phyloP scores from a whole-genome alignment of 2,888 invertebrate genomes.

The Diarsia brunnea region DNA sequence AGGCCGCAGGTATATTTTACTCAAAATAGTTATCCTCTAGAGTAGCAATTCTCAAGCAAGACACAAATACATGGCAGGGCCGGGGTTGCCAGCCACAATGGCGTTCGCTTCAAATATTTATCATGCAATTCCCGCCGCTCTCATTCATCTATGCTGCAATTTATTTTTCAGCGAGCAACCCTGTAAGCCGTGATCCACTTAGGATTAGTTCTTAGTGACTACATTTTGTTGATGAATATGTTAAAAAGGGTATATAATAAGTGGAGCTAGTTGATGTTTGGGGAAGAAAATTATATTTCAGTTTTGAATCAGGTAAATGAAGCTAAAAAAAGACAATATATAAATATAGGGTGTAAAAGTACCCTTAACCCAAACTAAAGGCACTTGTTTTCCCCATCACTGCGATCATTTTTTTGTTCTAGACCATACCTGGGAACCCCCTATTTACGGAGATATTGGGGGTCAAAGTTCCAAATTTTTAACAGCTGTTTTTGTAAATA shows the following conservation, averaged over 20 bases:
- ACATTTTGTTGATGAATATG: slow-evolving; percentile 33
- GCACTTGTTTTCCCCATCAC: too few relatives aligned
- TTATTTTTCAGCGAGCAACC: slow-evolving; percentile 76
- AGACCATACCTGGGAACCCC: too few relatives aligned
- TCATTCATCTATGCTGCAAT: slow-evolving; percentile 81
- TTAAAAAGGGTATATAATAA: neutral
- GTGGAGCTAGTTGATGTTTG: neutral
- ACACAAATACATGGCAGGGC: slow-evolving; percentile 56
- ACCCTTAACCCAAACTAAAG: too few relatives aligned
- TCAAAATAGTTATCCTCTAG: slow-evolving; percentile 55
- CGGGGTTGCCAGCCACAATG: slow-evolving; percentile 66
- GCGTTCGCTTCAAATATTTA: slow-evolving; percentile 79
- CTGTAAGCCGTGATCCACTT: slow-evolving; percentile 64
- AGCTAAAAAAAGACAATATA: too few relatives aligned
- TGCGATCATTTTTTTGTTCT: too few relatives aligned
- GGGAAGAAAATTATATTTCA: neutral
- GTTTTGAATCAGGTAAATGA: too few relatives aligned
- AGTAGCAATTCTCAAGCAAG: slow-evolving; percentile 57
- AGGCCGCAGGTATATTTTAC: slow-evolving; percentile 53
- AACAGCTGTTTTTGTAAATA: too few relatives aligned
- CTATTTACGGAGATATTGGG: too few relatives aligned
- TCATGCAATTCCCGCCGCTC: slow-evolving; percentile 78
- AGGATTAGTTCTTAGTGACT: slow-evolving; percentile 60
- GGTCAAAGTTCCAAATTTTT: too few relatives aligned
- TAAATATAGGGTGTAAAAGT: too few relatives aligned